Conservation (phyloP, 2,113 vertebrate genomes). For the Rhinichthys klamathensis region DNA sequence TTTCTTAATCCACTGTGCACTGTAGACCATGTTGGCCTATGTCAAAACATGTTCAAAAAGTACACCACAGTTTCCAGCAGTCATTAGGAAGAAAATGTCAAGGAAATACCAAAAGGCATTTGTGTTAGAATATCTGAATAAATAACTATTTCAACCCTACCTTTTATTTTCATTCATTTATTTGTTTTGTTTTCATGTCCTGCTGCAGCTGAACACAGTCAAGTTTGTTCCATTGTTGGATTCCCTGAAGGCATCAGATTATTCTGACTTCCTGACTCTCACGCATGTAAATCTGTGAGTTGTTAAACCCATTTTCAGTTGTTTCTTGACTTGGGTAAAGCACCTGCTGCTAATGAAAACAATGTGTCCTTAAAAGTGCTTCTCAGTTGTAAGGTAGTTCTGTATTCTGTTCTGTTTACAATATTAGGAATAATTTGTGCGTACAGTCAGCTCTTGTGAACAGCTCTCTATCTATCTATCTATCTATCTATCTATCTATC, state of each 20-base stretch:
- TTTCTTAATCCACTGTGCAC: background rate
- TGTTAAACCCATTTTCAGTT: conserved; percentile 4
- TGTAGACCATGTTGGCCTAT: too few species aligned
- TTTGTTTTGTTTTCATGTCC: conserved; percentile 2
- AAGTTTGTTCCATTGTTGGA: background rate
- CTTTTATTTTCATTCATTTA: conserved; percentile 11
- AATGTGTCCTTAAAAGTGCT: background rate
- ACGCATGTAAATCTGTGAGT: background rate
- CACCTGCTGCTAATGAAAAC: background rate
- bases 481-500: too few species aligned
- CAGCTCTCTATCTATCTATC: too few species aligned
- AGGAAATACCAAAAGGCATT: background rate
- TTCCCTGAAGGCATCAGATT: conserved; percentile 3
- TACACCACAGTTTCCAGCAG: background rate
- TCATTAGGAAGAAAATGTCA: conserved; percentile 9
- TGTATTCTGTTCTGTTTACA: background rate
- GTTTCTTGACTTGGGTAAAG: background rate
- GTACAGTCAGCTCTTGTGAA: background rate
- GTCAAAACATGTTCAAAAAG: conserved; percentile 18
- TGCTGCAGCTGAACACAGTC: background rate
- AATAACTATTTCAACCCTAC: background rate
- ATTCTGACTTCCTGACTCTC: background rate
- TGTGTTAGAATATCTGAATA: conserved; percentile 13
- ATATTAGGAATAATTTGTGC: background rate
- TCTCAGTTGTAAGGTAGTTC: background rate